Evolutionary conservation across 2,113 vertebrate species (phyloP).

Genomic region (Gobio gobio): DNA sequence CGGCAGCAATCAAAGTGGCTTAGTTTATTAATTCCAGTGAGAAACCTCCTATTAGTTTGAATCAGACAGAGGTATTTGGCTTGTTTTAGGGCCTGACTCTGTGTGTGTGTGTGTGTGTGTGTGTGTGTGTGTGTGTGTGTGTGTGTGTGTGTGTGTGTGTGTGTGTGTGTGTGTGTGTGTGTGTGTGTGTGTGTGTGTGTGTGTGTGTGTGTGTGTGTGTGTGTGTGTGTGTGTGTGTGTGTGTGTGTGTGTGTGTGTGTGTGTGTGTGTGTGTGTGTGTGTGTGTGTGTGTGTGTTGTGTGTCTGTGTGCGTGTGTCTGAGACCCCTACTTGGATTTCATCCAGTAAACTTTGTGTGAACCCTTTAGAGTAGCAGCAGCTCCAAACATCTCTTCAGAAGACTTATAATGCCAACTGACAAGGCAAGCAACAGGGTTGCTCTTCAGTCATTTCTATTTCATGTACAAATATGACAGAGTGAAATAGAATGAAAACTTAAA

Average conservation of each 20-base stretch:
- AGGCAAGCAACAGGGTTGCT: background rate
- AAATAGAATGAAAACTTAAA: background rate
- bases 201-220: background rate
- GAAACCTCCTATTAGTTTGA: background rate
- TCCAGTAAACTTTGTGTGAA: constrained; percentile 10
- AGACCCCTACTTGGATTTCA: background rate
- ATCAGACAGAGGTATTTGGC: background rate
- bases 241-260: no score
- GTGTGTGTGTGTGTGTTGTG: no score
- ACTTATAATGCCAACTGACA: constrained; percentile 3
- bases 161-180: no score
- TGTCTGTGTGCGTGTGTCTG: background rate
- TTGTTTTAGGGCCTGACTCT: background rate
- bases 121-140: no score
- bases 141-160: background rate
- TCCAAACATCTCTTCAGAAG: background rate
- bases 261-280: no score
- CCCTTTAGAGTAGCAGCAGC: background rate
- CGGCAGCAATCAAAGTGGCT: background rate
- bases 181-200: no score
- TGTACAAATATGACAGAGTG: background rate
- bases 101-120: no score
- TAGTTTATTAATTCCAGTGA: background rate
- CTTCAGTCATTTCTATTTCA: background rate
- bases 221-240: no score